Percentiles rank a stretch among this genome's conserved stretches.
Conservation (phyloP, 2,888 invertebrate species). For the Leistus spinibarbis region DNA sequence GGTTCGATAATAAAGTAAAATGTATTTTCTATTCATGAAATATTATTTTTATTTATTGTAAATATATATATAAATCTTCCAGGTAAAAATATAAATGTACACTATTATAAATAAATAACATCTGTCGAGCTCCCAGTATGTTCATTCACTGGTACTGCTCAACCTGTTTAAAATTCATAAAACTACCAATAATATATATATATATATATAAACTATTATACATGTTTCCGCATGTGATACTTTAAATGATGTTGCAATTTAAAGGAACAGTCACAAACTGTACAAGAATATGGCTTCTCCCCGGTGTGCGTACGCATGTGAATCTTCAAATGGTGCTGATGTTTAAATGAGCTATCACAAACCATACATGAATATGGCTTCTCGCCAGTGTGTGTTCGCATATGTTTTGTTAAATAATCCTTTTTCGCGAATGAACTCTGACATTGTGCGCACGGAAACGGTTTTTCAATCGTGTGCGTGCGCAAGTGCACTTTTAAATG, state of each 20-base stretch:
- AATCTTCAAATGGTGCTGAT: constrained; percentile 21
- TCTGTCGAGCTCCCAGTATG: no score
- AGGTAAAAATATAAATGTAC: no score
- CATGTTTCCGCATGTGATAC: constrained; percentile 25
- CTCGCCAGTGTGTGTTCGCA: constrained; percentile 27
- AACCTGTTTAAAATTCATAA: no score
- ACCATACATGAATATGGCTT: constrained; percentile 25
- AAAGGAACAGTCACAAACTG: constrained; percentile 21
- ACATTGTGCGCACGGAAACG: constrained; percentile 26
- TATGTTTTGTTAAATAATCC: constrained; percentile 22
- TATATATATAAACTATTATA: no score
- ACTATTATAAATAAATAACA: no score
- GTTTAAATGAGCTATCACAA: constrained; percentile 30
- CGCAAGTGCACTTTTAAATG: constrained; percentile 19
- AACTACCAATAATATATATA: no score
- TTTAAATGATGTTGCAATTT: constrained; percentile 22
- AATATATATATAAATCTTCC: no score
- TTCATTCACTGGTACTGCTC: no score
- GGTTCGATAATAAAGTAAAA: no score
- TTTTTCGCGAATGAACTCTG: background rate
- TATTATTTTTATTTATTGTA: no score
- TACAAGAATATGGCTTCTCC: constrained; percentile 11
- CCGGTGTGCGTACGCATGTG: constrained; percentile 34
- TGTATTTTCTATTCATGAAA: no score
- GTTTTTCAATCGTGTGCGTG: constrained; percentile 27